Conservation (phyloP, 1,140 invertebrate species). For the Pygmarrhopalites habei region DNA sequence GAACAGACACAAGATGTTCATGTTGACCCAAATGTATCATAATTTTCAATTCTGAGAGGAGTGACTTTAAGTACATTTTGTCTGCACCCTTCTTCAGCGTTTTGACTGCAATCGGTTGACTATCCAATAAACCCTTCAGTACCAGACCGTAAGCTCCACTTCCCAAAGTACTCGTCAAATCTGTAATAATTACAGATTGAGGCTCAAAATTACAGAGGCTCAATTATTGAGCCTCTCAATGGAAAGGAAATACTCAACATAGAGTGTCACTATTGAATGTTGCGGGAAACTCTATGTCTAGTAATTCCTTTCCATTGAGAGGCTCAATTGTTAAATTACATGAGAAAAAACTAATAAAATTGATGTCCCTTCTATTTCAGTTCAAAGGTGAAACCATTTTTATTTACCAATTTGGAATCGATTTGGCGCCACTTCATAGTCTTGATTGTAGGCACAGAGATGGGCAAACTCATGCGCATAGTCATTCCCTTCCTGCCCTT, state of each 20-base stretch:
- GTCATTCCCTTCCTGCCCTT: background rate
- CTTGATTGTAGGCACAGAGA: background rate
- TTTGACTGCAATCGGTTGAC: background rate
- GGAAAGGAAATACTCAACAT: no score
- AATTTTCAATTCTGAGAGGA: conserved; percentile 12
- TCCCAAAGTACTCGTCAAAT: background rate
- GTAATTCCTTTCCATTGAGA: no score
- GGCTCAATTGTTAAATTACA: background rate
- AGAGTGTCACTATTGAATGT: no score
- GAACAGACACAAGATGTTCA: background rate
- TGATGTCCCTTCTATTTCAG: no score
- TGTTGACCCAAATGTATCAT: background rate
- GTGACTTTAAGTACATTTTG: conserved; percentile 1
- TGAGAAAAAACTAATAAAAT: no score
- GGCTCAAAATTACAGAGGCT: background rate
- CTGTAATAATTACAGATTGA: background rate
- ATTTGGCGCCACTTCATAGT: background rate
- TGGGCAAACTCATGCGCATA: background rate
- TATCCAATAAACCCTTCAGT: background rate
- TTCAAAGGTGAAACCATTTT: no score
- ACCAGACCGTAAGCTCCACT: conserved; percentile 1
- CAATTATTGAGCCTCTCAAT: no score
- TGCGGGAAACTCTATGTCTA: no score
- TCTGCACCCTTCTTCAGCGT: background rate
- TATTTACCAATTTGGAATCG: background rate